Evolutionary conservation across 2,113 vertebrate species (phyloP).

Genomic region (Trichechus manatus): DNA sequence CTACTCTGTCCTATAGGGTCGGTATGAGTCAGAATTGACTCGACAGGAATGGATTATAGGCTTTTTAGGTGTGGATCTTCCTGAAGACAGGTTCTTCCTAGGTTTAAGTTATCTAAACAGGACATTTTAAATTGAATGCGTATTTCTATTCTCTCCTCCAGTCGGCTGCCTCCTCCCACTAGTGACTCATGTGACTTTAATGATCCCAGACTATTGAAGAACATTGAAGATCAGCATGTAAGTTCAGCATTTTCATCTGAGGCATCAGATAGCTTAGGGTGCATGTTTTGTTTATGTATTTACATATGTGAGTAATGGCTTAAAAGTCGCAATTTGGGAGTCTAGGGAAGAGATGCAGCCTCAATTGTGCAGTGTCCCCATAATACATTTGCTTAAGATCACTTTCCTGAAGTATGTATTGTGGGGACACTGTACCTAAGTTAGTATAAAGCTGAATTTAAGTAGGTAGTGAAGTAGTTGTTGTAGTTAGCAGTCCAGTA

Average conservation of each 20-base stretch:
- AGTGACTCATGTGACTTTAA: conserved; percentile 96
- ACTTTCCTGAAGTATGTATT: too few species aligned
- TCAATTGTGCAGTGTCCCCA: background rate
- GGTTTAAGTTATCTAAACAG: background rate
- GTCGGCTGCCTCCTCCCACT: conserved; percentile 92
- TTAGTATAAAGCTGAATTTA: background rate
- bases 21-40: too few species aligned
- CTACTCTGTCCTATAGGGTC: too few species aligned
- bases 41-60: too few species aligned
- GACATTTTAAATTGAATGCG: background rate
- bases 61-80: background rate
- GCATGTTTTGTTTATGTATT: background rate
- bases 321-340: background rate
- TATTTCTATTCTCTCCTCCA: conserved; percentile 82
- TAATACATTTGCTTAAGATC: too few species aligned
- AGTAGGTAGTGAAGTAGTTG: background rate
- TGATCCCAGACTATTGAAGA: conserved; percentile 95
- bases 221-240: conserved; percentile 96
- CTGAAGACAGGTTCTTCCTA: background rate
- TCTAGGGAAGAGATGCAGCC: background rate
- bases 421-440: background rate
- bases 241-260: conserved; percentile 68
- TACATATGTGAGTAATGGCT: background rate
- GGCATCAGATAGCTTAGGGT: background rate
- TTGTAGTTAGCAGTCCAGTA: background rate